These are phyloP conservation scores for Trichacis sp. DNA, from an alignment of 2,888 invertebrate species.

Conservation along the genomic window DNA sequence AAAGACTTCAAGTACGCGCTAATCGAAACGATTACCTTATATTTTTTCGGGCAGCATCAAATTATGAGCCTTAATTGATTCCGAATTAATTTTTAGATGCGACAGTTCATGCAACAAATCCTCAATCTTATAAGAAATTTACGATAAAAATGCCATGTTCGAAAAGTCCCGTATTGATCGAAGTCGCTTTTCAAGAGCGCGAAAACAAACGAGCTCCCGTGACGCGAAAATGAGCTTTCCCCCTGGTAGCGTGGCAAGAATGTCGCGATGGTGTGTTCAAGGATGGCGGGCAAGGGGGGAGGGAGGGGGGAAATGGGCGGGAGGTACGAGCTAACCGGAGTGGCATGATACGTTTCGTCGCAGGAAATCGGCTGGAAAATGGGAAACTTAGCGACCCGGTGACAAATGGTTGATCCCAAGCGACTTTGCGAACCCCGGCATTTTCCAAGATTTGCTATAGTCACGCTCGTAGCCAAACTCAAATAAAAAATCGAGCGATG, in stretches of 20 bases:
- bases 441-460: constrained; percentile 20
- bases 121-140: too few species aligned
- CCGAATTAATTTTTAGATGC: too few species aligned
- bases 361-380: constrained; percentile 68
- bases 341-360: constrained; percentile 54
- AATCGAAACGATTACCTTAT: too few species aligned
- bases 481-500: too few species aligned
- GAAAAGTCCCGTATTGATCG: constrained; percentile 28
- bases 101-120: too few species aligned
- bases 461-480: too few species aligned
- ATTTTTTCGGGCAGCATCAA: too few species aligned
- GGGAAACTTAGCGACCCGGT: constrained; percentile 67
- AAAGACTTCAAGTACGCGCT: too few species aligned
- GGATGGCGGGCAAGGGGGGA: too few species aligned
- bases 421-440: constrained; percentile 37
- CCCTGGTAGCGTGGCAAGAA: constrained; percentile 20
- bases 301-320: constrained; percentile 41
- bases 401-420: constrained; percentile 65
- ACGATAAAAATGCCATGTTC: constrained; percentile 4
- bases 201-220: constrained; percentile 50
- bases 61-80: too few species aligned
- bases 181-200: constrained; percentile 16
- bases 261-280: constrained; percentile 15
- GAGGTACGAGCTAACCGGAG: constrained; percentile 32
- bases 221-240: constrained; percentile 55